Base-by-base conservation (phyloP, 2,888 invertebrate species). In the Melinopterus prodromus region DNA sequence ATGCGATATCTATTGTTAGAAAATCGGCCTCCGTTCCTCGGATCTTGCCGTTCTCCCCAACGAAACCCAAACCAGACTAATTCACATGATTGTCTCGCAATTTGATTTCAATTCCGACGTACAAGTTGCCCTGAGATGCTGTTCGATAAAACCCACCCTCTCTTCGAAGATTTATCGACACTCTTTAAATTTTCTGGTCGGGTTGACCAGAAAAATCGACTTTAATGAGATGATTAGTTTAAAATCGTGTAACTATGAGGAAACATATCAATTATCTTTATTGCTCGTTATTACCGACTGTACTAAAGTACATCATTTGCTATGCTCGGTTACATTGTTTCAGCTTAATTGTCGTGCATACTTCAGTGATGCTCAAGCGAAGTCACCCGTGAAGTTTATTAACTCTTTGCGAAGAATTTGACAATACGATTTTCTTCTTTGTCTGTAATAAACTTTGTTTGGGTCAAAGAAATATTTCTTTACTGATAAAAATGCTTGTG, bases 1-100 rank as follows among this genome's bases (percentile, higher is more conserved):
- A 53, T 53, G 53, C 80, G 76, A 78, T 80, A 78, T 80, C 80
- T 80, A 80, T 80, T 80, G 80, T 80, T 80, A 76, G 78, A 80
- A 71, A 76, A 78, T 78, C 76, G 77, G 53, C 80, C 72, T 76
- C 78, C 69, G 78, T 69, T 71, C 78, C 71, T 9, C 53, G 53
- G 53, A 78, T 76, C 74, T 37, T 37, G 71, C 36, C 53, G 75
- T 70, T 71, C 80, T 78, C 78, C 78, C 76, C 80, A 76, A 76
- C 76, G 26, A 26, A 26, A 26, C 70, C 76, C 37, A 70, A 79
- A 70, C 53, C 78, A 15, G 78, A 76, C 76, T 79, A 79, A 79
- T 79, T 79, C 76, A 75, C 76, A 76, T 71, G 76, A 79, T 79
- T 79, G 76, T 79, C 75, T 79, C 75, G 53, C 53, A 53, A 53